Percentiles rank a stretch among this genome's conserved stretches.
phyloP scores from a whole-genome alignment of 2,888 invertebrate genomes.

The Hydriomena furcata region DNA sequence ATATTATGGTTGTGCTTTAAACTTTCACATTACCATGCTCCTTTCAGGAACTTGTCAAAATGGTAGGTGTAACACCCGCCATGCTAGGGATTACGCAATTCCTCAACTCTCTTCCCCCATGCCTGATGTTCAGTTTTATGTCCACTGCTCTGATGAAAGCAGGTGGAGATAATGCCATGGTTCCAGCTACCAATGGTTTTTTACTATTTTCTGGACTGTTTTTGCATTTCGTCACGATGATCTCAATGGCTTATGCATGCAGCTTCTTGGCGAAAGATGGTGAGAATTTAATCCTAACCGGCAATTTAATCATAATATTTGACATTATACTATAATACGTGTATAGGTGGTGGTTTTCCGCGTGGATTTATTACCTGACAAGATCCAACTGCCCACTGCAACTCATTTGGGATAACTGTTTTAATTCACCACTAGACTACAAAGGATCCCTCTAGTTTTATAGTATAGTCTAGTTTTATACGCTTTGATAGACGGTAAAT shows the following conservation, averaged over 20 bases:
- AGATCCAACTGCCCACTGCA: no score
- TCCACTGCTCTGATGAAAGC: conserved; percentile 1
- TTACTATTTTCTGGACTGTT: conserved; percentile 5
- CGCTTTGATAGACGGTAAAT: no score
- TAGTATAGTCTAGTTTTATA: no score
- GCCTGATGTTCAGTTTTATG: conserved; percentile 1
- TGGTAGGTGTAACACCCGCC: conserved; percentile 70
- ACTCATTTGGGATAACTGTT: no score
- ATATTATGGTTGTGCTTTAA: no score
- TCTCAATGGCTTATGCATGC: conserved; percentile 11
- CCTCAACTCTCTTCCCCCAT: conserved; percentile 12
- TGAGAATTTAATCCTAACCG: no score
- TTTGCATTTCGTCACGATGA: conserved; percentile 8
- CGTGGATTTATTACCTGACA: no score
- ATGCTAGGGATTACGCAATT: conserved; percentile 52
- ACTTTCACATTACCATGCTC: background rate
- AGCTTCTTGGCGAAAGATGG: conserved; percentile 14
- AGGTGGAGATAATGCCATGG: conserved; percentile 3
- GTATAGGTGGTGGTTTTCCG: no score
- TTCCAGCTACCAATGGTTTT: background rate
- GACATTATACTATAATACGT: no score
- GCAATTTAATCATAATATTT: no score
- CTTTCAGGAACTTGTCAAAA: conserved; percentile 39
- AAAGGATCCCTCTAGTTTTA: no score
- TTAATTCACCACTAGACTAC: no score